A percentile compares a stretch with the other conserved stretches of the same genome.
phyloP scores from a whole-genome alignment of 1,140 invertebrate species.

The Drosophila erecta region DNA sequence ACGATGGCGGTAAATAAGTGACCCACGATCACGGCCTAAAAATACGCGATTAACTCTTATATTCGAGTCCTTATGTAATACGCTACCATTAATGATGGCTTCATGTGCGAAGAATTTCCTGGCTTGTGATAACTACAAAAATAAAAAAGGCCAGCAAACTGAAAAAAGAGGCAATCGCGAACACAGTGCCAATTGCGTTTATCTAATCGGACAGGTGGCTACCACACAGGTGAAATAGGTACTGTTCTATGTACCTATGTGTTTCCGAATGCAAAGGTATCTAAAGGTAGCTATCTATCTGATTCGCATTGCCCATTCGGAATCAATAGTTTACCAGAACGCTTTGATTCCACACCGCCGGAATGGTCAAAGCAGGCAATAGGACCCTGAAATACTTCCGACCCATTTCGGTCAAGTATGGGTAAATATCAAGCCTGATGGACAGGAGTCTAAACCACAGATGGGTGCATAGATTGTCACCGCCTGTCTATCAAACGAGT shows the following conservation, averaged over 20 bases:
- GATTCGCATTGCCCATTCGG: constrained; percentile 24
- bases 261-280: constrained; percentile 12
- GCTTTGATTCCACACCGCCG: constrained; percentile 16
- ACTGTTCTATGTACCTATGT: constrained; percentile 2
- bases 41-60: constrained; percentile 43
- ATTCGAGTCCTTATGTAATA: constrained; percentile 62
- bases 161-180: constrained; percentile 43
- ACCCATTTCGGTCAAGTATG: constrained; percentile 52
- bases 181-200: constrained; percentile 59
- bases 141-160: constrained; percentile 42
- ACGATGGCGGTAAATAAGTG: constrained; percentile 6
- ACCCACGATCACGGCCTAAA: constrained; percentile 50
- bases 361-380: constrained; percentile 64
- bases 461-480: constrained; percentile 2
- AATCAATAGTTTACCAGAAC: constrained; percentile 29
- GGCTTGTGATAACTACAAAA: constrained; percentile 49
- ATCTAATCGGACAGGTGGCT: constrained; percentile 60
- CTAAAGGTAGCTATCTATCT: neutral
- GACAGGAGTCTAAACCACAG: constrained; percentile 8
- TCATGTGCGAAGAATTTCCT: constrained; percentile 72
- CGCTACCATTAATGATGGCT: constrained; percentile 60
- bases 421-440: constrained; percentile 47
- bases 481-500: neutral
- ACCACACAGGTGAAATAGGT: constrained; percentile 27
- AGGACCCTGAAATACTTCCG: constrained; percentile 68